A percentile compares a stretch with the other conserved stretches of the same genome.
Evolutionary conservation across 2,888 invertebrate species (phyloP).

Genomic region (Ochlodes sylvanus): DNA sequence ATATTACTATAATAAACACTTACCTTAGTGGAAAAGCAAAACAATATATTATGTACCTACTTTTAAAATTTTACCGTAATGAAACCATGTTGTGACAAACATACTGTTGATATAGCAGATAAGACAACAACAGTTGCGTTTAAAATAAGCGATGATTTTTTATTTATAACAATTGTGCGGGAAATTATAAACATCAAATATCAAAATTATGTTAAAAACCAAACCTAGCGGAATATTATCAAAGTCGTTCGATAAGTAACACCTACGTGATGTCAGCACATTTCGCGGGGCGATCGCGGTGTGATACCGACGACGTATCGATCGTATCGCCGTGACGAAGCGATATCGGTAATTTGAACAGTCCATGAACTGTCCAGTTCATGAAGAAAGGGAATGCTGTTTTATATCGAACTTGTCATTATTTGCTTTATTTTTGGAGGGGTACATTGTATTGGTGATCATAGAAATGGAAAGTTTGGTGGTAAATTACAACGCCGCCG

Average conservation of each 20-base stretch:
- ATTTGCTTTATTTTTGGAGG: conserved; percentile 62
- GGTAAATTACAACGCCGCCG: conserved; percentile 25
- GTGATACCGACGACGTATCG: conserved; percentile 79
- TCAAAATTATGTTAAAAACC: conserved; percentile 12
- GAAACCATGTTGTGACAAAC: conserved; percentile 32
- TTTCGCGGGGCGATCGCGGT: conserved; percentile 78
- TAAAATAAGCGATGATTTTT: neutral
- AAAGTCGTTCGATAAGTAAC: conserved; percentile 66
- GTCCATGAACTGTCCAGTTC: conserved; percentile 70
- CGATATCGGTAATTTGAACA: conserved; percentile 73
- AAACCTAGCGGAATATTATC: conserved; percentile 56
- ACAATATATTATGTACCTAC: neutral
- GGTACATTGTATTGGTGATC: conserved; percentile 32
- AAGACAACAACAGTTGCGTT: neutral
- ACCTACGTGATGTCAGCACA: conserved; percentile 80
- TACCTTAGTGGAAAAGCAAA: conserved; percentile 8
- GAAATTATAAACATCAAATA: conserved; percentile 51
- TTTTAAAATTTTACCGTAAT: conserved; percentile 1
- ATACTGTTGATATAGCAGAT: neutral
- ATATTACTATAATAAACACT: conserved; percentile 46
- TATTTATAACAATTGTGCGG: conserved; percentile 13
- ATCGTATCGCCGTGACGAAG: conserved; percentile 78
- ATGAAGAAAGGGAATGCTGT: conserved; percentile 67
- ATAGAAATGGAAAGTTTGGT: conserved; percentile 41
- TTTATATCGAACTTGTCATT: conserved; percentile 63